Percentiles rank a stretch among this genome's conserved stretches.
phyloP scores from a whole-genome alignment of 1,140 invertebrate genomes.

The Tetramorium alpestre region DNA sequence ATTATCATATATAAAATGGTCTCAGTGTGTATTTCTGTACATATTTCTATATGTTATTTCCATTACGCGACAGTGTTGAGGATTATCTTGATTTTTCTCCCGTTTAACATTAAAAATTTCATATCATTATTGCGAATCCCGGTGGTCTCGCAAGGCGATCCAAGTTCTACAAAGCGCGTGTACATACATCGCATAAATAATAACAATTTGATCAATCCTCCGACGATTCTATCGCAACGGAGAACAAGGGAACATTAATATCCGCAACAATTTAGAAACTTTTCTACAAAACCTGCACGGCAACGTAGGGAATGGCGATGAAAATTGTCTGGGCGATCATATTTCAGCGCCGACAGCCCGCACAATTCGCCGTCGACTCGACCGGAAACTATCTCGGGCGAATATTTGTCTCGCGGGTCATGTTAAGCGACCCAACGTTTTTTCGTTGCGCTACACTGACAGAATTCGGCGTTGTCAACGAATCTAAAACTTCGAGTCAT shows the following conservation, averaged over 20 bases:
- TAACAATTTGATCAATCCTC: slow-evolving; percentile 59
- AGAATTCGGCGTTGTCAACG: slow-evolving; percentile 60
- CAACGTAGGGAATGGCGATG: slow-evolving; percentile 38
- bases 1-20: not conserved
- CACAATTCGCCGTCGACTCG: slow-evolving; percentile 62
- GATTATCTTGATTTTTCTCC: not conserved
- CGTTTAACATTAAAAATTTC: not conserved
- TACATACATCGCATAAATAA: slow-evolving; percentile 39
- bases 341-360: slow-evolving; percentile 63
- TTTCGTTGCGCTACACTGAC: slow-evolving; percentile 28
- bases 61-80: not conserved
- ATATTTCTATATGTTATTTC: not conserved
- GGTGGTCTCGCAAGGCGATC: not conserved
- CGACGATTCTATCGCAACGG: slow-evolving; percentile 31
- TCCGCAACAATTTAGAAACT: slow-evolving; percentile 61
- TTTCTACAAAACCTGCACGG: slow-evolving; percentile 52
- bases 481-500: slow-evolving; percentile 42
- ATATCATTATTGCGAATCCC: not conserved
- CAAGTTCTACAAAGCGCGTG: not conserved
- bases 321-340: slow-evolving; percentile 64
- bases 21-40: not conserved
- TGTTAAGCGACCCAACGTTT: slow-evolving; percentile 56
- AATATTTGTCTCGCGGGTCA: slow-evolving; percentile 62
- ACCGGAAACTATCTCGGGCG: slow-evolving; percentile 46
- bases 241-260: slow-evolving; percentile 21